Percentiles rank a stretch among this genome's conserved stretches.
These are phyloP conservation scores for Shinisaurus crocodilurus DNA, from an alignment of 2,113 vertebrate species.

Conservation along the genomic window DNA sequence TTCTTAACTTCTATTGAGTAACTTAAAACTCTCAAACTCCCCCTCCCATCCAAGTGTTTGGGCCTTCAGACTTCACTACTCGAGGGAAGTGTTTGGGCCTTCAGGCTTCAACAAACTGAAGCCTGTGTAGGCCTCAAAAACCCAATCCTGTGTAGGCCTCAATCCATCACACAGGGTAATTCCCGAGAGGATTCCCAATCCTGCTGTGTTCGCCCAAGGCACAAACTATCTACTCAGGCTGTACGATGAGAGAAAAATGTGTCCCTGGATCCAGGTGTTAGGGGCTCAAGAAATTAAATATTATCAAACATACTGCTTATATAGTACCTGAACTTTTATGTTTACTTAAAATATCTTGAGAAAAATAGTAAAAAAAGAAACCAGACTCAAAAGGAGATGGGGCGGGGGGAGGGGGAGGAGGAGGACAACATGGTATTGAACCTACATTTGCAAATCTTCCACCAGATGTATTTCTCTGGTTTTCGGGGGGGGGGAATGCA, in stretches of 20 bases:
- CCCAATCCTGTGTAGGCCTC: no score
- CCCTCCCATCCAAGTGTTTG: no score
- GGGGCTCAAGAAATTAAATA: neutral
- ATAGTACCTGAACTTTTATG: slow-evolving; percentile 16
- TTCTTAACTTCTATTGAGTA: no score
- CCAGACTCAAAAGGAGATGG: neutral
- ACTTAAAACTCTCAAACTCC: no score
- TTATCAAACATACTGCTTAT: neutral
- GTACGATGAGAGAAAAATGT: slow-evolving; percentile 17
- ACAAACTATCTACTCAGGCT: neutral
- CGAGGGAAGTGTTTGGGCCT: no score
- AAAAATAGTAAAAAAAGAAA: neutral
- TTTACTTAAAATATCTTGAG: neutral
- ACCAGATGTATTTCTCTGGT: slow-evolving; percentile 8
- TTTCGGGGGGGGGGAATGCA: neutral
- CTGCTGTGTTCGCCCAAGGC: neutral
- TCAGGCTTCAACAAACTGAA: no score
- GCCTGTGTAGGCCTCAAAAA: no score
- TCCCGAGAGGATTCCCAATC: neutral
- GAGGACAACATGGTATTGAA: neutral
- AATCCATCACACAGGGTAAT: no score
- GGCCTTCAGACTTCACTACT: no score
- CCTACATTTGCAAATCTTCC: neutral
- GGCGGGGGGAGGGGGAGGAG: neutral
- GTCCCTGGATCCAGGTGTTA: neutral